phyloP scores from a whole-genome alignment of 1,140 invertebrate species.

The Phymastichus coffea region DNA sequence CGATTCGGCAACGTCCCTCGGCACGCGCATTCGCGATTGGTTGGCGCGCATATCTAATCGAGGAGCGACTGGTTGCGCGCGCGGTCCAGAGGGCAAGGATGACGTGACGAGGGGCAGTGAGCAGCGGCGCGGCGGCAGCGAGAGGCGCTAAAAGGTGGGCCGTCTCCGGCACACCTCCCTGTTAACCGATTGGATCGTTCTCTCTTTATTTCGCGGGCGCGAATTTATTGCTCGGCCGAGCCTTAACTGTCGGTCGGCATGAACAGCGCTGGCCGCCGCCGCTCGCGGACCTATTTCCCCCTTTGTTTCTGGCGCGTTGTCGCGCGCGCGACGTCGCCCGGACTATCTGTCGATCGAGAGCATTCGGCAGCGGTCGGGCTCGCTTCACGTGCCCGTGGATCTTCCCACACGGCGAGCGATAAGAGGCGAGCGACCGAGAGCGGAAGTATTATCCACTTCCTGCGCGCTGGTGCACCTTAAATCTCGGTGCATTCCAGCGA shows the following conservation, averaged over 20 bases:
- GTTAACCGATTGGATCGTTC: constrained; percentile 50
- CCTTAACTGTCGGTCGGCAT: constrained; percentile 54
- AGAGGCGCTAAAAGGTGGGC: constrained; percentile 56
- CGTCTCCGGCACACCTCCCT: constrained; percentile 54
- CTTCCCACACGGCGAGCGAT: constrained; percentile 26
- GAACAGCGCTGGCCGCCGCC: constrained; percentile 47
- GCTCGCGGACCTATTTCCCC: constrained; percentile 26
- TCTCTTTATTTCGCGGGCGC: constrained; percentile 38
- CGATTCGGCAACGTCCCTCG: constrained; percentile 7
- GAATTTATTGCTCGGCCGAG: constrained; percentile 52
- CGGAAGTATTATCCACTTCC: constrained; percentile 25
- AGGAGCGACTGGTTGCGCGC: background rate
- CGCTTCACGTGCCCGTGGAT: no score
- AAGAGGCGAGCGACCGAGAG: constrained; percentile 26
- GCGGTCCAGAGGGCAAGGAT: background rate
- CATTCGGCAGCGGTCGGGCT: no score
- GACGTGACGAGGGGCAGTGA: constrained; percentile 14
- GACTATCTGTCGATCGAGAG: no score
- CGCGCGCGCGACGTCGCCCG: no score
- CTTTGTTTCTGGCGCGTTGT: constrained; percentile 27
- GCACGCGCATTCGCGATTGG: no score
- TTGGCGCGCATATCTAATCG: constrained; percentile 4
- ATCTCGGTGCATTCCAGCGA: constrained; percentile 17
- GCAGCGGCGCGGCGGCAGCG: constrained; percentile 35
- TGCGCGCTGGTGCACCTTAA: background rate